A percentile compares a stretch with the other conserved stretches of the same genome.
Conservation (phyloP, 2,113 vertebrate species). For the Syrmaticus mikado region DNA sequence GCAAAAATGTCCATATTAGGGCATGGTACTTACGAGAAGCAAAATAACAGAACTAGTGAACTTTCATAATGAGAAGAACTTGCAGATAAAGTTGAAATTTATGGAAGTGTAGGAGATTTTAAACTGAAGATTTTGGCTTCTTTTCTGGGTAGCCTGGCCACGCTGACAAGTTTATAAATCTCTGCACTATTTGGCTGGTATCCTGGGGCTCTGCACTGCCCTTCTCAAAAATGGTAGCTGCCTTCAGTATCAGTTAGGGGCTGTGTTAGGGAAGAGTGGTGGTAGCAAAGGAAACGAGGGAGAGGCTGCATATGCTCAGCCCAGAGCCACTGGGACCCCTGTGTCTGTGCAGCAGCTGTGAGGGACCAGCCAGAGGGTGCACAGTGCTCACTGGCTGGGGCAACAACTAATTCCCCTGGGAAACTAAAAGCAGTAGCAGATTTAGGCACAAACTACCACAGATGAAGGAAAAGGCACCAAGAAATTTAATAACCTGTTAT, state of each 20-base stretch:
- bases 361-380: not conserved
- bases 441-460: constrained; percentile 1
- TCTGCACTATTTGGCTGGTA: not conserved
- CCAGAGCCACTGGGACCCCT: accelerated
- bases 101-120: not conserved
- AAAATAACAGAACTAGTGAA: constrained; percentile 3
- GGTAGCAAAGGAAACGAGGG: not conserved
- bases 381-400: not conserved
- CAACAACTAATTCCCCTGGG: not conserved
- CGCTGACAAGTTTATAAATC: not conserved
- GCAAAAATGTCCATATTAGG: constrained; percentile 72
- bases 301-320: accelerated
- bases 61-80: constrained; percentile 8
- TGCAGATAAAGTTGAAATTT: constrained; percentile 10
- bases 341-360: not conserved
- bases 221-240: constrained; percentile 13
- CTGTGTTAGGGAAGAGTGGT: not conserved
- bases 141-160: not conserved
- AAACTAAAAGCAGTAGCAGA: not conserved
- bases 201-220: not conserved
- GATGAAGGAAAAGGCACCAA: not conserved
- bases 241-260: constrained; percentile 27
- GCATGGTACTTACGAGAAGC: constrained; percentile 1
- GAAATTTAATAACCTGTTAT: constrained; percentile 62
- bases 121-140: not conserved